These are phyloP conservation scores for Coturnix japonica DNA, from an alignment of 2,113 vertebrate genomes.

Conservation along the genomic window DNA sequence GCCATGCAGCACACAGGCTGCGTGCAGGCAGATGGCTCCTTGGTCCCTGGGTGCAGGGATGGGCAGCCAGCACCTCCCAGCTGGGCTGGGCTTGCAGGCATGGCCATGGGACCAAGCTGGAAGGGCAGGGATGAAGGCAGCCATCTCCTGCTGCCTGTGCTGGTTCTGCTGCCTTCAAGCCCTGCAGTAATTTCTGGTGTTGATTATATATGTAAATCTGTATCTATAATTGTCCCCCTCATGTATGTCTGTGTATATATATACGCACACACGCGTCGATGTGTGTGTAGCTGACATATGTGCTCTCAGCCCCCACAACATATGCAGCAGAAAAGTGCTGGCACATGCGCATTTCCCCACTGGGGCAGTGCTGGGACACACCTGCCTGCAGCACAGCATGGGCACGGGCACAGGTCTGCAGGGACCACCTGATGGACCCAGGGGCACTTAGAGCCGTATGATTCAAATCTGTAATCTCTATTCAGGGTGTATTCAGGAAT, in stretches of 20 bases:
- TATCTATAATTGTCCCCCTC: constrained; percentile 43
- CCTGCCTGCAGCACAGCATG: neutral
- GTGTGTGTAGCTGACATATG: constrained; percentile 64
- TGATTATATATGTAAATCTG: constrained; percentile 48
- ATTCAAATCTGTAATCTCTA: neutral
- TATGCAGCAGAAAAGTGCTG: neutral
- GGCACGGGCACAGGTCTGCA: neutral
- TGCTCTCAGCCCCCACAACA: constrained; percentile 62
- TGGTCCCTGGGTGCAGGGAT: neutral
- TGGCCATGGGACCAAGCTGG: neutral
- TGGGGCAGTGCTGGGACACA: accelerated
- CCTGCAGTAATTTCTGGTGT: constrained; percentile 14
- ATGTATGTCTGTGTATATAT: constrained; percentile 60
- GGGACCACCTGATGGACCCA: too few species aligned
- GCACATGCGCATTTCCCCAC: neutral
- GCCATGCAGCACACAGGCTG: accelerated
- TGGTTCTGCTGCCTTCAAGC: neutral
- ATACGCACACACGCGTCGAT: neutral
- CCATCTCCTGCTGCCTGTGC: neutral
- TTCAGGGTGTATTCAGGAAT: neutral
- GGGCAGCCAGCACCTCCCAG: neutral
- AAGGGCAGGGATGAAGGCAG: neutral
- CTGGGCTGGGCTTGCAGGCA: neutral
- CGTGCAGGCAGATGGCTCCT: neutral
- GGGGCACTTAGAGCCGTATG: neutral